Base-by-base conservation (phyloP, 2,888 invertebrate species). In the Netelia inedita region DNA sequence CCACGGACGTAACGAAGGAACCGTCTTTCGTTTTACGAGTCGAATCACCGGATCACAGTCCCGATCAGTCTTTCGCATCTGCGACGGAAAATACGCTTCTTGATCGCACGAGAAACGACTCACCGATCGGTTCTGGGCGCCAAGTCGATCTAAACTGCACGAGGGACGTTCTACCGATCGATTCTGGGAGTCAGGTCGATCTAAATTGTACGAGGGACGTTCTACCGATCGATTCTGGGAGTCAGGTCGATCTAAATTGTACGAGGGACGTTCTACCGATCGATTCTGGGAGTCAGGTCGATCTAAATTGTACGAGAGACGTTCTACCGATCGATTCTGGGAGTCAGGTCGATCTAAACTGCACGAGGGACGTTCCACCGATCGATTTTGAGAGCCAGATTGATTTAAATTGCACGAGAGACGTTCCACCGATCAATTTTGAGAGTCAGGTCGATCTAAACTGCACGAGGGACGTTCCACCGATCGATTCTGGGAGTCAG, bases 11-110 rank as follows among this genome's bases (percentile, higher is more conserved):
- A 0, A 83, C 66, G 23, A 19, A 75, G 8, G 79, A 82, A 9
- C 72, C 53, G 57, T 81, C 35, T 23, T 71, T 71, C 69, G 75
- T 72, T 9, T 28, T 79, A 19, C 72, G 69, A 1, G 55, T 69
- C 14, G 72, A 83, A 57, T 79, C 21, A 11, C 89, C 69, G 9
- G 90, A 92, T 57, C 74, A 90, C 19, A 91, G 91, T 68, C 89
- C 86, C 35, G 91, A 93, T 80, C 91, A 91, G 53, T 91, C 91
- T 0, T 93, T 91, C 76, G 63, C 88, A 1, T 92, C 93, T 5
- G 92, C 92, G 2, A 88, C 82, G 21, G 91, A 91, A 41, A 86
- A 88, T 5, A 43, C 72, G 5, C 21, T 28, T 9, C 21, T n/a
- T 1, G 66, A 89, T 50, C 19, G 85, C 1, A 83, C 73, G 5